Conservation (phyloP, 2,113 vertebrate species). For the Trogon melanurus region DNA sequence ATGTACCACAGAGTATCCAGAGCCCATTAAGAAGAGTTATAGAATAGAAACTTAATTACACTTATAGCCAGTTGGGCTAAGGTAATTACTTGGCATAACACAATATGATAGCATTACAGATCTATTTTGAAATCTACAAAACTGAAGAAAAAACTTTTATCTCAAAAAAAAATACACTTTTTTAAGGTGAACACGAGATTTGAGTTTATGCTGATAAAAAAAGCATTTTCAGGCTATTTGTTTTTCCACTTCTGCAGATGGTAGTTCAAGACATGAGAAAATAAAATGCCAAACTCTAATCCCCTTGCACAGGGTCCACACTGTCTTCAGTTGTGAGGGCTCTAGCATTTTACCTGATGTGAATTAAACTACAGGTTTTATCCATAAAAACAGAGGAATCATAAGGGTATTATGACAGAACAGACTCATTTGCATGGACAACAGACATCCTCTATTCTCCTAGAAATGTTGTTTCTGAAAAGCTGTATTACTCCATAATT, state of each 20-base stretch:
- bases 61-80: background rate
- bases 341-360: background rate
- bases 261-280: background rate
- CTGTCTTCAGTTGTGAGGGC: background rate
- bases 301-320: background rate
- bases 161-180: background rate
- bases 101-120: background rate
- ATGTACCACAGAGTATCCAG: background rate
- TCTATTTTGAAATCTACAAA: background rate
- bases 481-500: background rate
- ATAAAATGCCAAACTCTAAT: background rate
- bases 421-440: background rate
- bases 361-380: background rate
- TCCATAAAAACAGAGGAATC: background rate
- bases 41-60: constrained; percentile 1
- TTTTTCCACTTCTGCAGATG: background rate
- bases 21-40: background rate
- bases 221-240: background rate
- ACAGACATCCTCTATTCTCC: background rate
- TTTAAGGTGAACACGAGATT: background rate
- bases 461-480: background rate
- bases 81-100: background rate
- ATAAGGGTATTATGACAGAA: background rate
- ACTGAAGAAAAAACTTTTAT: background rate
- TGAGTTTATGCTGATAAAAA: background rate